Evolutionary conservation across 2,888 invertebrate species (phyloP).

Genomic region (Dynastes tityus): DNA sequence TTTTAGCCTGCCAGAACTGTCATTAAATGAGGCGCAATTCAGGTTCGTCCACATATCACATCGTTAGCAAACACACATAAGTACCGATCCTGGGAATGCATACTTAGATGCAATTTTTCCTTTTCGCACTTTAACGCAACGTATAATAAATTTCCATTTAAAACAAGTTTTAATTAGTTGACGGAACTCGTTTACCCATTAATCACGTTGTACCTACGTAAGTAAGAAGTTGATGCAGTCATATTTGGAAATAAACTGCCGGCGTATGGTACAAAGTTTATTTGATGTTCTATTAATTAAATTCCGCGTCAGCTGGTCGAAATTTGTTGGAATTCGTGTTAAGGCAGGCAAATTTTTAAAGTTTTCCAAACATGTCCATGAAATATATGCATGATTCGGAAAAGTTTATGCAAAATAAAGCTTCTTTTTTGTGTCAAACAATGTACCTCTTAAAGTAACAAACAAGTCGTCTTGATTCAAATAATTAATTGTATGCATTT

Average conservation of each 20-base stretch:
- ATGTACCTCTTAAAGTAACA: too few species aligned
- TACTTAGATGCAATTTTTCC: not conserved
- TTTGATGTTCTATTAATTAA: conserved; percentile 41
- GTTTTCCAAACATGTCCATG: not conserved
- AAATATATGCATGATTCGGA: not conserved
- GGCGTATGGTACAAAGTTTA: conserved; percentile 31
- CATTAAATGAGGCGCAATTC: too few species aligned
- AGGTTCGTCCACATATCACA: too few species aligned
- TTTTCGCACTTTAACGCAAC: not conserved
- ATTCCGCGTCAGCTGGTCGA: conserved; percentile 20
- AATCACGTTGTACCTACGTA: conserved; percentile 14
- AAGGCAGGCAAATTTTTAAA: conserved; percentile 12
- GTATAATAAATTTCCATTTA: conserved; percentile 27
- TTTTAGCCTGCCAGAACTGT: too few species aligned
- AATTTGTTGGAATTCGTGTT: conserved; percentile 14
- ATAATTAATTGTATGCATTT: too few species aligned
- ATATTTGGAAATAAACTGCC: conserved; percentile 28
- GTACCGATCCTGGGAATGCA: not conserved
- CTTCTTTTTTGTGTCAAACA: too few species aligned
- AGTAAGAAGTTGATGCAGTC: conserved; percentile 21
- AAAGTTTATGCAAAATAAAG: not conserved
- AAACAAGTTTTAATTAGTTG: conserved; percentile 32
- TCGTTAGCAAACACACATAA: too few species aligned
- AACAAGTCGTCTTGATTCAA: too few species aligned
- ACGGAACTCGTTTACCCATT: conserved; percentile 24